A percentile compares a stretch with the other conserved stretches of the same genome.
These are phyloP conservation scores for Dryococelus australis DNA, from an alignment of 2,888 invertebrate species.

Conservation along the genomic window DNA sequence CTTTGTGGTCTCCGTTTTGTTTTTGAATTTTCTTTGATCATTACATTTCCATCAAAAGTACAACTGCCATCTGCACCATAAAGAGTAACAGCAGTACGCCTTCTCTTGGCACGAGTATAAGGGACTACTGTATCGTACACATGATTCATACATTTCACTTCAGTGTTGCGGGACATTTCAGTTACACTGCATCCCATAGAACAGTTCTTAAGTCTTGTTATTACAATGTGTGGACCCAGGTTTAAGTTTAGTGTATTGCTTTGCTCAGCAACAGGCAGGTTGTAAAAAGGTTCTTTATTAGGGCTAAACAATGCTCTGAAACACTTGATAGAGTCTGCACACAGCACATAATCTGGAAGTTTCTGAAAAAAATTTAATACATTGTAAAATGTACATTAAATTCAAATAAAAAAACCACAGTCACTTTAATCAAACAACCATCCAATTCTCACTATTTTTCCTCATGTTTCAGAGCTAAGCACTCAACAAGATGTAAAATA, in stretches of 20 bases:
- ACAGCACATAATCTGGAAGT: conserved; percentile 64
- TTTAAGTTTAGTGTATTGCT: background rate
- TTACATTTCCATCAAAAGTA: background rate
- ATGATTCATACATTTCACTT: background rate
- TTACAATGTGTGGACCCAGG: background rate
- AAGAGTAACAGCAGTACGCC: background rate
- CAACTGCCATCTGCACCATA: background rate
- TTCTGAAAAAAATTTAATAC: conserved; percentile 49
- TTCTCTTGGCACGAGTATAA: background rate
- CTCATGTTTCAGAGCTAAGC: no score
- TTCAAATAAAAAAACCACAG: no score
- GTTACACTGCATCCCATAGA: background rate
- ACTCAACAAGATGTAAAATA: no score
- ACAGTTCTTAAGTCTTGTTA: background rate
- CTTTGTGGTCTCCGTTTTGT: background rate
- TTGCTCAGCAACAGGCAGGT: background rate
- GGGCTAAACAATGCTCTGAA: conserved; percentile 63
- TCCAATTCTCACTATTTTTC: no score
- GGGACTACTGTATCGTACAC: background rate
- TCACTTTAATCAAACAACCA: no score
- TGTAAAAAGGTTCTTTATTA: background rate
- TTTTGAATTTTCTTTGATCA: background rate
- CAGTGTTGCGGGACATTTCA: background rate
- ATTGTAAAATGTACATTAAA: background rate
- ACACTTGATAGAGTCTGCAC: conserved; percentile 71